Percentiles rank a stretch among this genome's conserved stretches.
phyloP scores from a whole-genome alignment of 2,797 vertebrate genomes.

The Coreius guichenoti region DNA sequence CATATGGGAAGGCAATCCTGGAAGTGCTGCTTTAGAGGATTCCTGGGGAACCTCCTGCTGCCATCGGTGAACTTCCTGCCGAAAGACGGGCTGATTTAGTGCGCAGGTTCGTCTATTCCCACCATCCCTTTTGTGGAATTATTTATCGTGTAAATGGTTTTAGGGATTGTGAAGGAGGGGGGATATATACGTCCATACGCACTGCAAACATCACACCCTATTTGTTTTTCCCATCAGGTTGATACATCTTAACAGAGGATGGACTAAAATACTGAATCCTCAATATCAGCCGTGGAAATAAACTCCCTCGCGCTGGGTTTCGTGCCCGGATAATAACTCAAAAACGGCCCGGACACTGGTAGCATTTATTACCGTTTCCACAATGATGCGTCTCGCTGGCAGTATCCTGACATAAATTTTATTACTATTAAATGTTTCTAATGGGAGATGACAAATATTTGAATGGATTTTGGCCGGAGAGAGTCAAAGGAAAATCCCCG shows the following conservation, averaged over 20 bases:
- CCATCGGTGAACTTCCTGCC: conserved; percentile 76
- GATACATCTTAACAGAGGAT: not conserved
- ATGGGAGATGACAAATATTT: conserved; percentile 99
- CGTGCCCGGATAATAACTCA: conserved; percentile 79
- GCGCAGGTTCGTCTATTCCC: conserved; percentile 51
- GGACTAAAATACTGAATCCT: conserved; percentile 51
- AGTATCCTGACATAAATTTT: conserved; percentile 92
- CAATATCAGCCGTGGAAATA: conserved; percentile 66
- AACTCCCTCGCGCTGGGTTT: conserved; percentile 64
- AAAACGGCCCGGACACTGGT: conserved; percentile 84
- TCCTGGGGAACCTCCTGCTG: conserved; percentile 77
- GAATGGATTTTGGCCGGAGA: conserved; percentile 88
- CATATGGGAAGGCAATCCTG: conserved; percentile 80
- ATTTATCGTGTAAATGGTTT: conserved; percentile 65
- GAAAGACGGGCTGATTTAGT: conserved; percentile 69
- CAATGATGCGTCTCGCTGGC: conserved; percentile 87
- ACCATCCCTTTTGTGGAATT: conserved; percentile 61
- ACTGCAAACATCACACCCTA: conserved; percentile 47
- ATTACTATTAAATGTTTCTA: conserved; percentile 97
- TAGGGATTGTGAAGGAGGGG: conserved; percentile 51
- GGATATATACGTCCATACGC: conserved; percentile 32
- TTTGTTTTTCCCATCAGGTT: conserved; percentile 10
- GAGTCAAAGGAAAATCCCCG: conserved; percentile 83
- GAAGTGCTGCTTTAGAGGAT: conserved; percentile 74
- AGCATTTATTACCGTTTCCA: conserved; percentile 86